Base-by-base conservation (phyloP, 1,140 invertebrate genomes). In the Cecropterus lyciades region DNA sequence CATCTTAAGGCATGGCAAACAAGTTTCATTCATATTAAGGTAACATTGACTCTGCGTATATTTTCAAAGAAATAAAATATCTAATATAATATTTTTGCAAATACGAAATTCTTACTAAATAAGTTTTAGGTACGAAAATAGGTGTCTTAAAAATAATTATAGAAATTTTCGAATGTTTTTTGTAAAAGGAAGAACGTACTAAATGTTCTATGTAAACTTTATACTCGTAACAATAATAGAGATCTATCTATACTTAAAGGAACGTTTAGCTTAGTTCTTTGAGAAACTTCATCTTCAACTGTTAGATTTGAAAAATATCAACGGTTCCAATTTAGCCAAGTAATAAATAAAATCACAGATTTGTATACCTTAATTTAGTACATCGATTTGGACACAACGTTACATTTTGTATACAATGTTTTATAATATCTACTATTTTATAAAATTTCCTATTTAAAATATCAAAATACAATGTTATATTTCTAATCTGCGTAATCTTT, bases 261-360 rank as follows among this genome's bases (percentile, higher is more conserved):
- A 91, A 91, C 88, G 84, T 88, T 89, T 84, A 83, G 63, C 84
- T 80, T 84, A 86, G 79, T 84, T 91, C 80, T 85, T 87, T 83
- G 81, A 87, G 79, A 84, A 78, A 82, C 77, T 77, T 75, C 72
- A 63, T 72, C 69, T 70, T 70, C 37, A 68, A 69, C 56, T 72
- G 67, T 74, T 75, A 70, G 67, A 67, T 65, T 75, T 60, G 63
- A 20, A 73, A n/a, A 75, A 75, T 75, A 67, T 60, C 57, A 74
- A 72, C 65, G 70, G 67, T 76, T 75, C 77, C 76, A 80, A 85
- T 82, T 72, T 59, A 78, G 72, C 69, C 80, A 79, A 87, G 82
- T 83, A 89, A 85, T 88, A 89, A 89, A 88, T 89, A 84, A 87
- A 89, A 91, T 91, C 88, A 91, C 88, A 91, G 88, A 78, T 86